Percentiles rank a stretch among this genome's conserved stretches.
These are phyloP conservation scores for Drosophila lacteicornis DNA, from an alignment of 1,140 invertebrate genomes.

Conservation along the genomic window DNA sequence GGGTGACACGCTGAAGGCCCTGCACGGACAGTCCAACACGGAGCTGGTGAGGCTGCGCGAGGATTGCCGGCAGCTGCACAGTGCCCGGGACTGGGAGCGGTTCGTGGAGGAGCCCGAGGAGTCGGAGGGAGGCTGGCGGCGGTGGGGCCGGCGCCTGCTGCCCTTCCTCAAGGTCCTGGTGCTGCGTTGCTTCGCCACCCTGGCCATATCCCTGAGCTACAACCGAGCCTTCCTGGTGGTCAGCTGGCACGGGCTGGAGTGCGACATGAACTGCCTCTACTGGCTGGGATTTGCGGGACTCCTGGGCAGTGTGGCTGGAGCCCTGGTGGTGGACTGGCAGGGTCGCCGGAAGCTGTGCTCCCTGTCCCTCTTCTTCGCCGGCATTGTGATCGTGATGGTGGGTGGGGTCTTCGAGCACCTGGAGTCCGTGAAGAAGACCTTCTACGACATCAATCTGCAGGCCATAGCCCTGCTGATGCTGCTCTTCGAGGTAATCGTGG, in stretches of 20 bases:
- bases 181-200: conserved; percentile 64
- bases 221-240: conserved; percentile 73
- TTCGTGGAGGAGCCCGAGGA: conserved; percentile 43
- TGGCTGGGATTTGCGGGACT: conserved; percentile 70
- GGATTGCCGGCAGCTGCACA: conserved; percentile 70
- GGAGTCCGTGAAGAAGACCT: conserved; percentile 61
- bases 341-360: conserved; percentile 72
- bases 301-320: conserved; percentile 61
- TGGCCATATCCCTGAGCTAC: conserved; percentile 71
- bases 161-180: conserved; percentile 70
- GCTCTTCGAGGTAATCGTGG: conserved; percentile 67
- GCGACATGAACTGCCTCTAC: conserved; percentile 77
- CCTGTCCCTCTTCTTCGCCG: conserved; percentile 62
- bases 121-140: conserved; percentile 7
- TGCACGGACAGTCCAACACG: conserved; percentile 56
- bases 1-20: conserved; percentile 62
- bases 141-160: conserved; percentile 33
- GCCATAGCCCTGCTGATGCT: conserved; percentile 72
- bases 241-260: conserved; percentile 74
- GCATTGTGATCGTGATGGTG: conserved; percentile 73
- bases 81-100: conserved; percentile 63
- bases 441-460: conserved; percentile 67
- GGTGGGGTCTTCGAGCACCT: conserved; percentile 76
- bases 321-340: conserved; percentile 66
- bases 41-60: conserved; percentile 67